A percentile compares a stretch with the other conserved stretches of the same genome.
These are phyloP conservation scores for Acropora tenuis DNA, from an alignment of 64 coral and sea anemone species.

Conservation along the genomic window DNA sequence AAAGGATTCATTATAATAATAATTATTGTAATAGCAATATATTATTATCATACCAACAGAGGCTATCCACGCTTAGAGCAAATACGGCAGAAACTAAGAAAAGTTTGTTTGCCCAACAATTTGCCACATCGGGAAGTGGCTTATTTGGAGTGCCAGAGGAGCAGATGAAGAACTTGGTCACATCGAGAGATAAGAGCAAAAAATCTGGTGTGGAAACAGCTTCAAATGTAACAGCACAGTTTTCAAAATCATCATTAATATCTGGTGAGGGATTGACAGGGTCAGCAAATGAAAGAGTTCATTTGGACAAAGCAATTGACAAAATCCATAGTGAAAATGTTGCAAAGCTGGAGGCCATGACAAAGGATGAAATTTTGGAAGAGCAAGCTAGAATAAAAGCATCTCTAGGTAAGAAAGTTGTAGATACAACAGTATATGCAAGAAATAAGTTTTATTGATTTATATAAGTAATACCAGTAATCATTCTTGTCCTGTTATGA, in stretches of 20 bases:
- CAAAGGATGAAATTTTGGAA: constrained; percentile 89
- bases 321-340: constrained; percentile 93
- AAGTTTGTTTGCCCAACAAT: constrained; percentile 96
- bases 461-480: too few species aligned
- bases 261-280: constrained; percentile 44
- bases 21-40: not conserved
- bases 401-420: constrained; percentile 63
- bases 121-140: constrained; percentile 63
- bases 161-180: not conserved
- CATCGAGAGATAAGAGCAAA: not conserved
- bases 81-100: constrained; percentile 2
- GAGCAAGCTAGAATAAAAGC: constrained; percentile 76
- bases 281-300: not conserved
- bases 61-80: not conserved
- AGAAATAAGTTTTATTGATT: too few species aligned
- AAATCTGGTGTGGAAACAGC: not conserved
- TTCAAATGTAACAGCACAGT: not conserved
- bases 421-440: not conserved
- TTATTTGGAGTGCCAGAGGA: constrained; percentile 74
- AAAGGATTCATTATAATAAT: too few species aligned
- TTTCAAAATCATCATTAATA: constrained; percentile 35
- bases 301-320: constrained; percentile 48
- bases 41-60: not conserved
- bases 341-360: constrained; percentile 64
- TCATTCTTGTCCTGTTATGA: too few species aligned